Conservation (phyloP, 2,113 vertebrate genomes). For the Prionailurus viverrinus region DNA sequence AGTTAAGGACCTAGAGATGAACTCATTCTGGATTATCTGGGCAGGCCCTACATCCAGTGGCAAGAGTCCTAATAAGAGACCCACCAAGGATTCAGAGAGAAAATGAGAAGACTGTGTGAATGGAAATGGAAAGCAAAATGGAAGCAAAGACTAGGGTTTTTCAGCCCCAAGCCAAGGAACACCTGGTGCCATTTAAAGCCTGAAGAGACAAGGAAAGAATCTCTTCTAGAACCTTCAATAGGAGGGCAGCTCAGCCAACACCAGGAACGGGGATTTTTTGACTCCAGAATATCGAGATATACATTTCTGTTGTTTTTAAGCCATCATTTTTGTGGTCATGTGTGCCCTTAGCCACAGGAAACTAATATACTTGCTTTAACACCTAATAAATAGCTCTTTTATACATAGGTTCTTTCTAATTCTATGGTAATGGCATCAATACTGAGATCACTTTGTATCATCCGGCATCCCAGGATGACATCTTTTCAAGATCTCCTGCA, state of each 20-base stretch:
- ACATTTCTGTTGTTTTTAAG: not conserved
- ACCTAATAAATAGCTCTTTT: not conserved
- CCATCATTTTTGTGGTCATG: not conserved
- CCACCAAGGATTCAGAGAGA: not conserved
- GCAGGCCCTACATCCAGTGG: not conserved
- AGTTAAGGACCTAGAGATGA: not conserved
- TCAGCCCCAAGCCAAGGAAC: not conserved
- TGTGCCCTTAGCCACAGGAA: not conserved
- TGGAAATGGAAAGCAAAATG: too few species aligned
- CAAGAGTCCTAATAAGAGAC: not conserved
- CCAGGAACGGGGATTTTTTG: not conserved
- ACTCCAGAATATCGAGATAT: not conserved
- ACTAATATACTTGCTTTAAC: not conserved
- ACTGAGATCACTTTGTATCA: not conserved
- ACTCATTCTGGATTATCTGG: not conserved
- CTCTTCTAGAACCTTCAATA: not conserved
- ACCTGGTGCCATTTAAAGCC: not conserved
- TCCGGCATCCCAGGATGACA: not conserved
- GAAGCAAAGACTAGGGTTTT: not conserved
- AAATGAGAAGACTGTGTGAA: not conserved
- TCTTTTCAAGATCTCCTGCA: not conserved
- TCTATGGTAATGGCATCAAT: not conserved
- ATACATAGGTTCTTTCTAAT: not conserved
- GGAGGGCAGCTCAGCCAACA: fast-evolving
- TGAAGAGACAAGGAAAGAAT: not conserved